These are phyloP conservation scores for Papilio polytes DNA, from an alignment of 1,140 invertebrate species.

Conservation along the genomic window DNA sequence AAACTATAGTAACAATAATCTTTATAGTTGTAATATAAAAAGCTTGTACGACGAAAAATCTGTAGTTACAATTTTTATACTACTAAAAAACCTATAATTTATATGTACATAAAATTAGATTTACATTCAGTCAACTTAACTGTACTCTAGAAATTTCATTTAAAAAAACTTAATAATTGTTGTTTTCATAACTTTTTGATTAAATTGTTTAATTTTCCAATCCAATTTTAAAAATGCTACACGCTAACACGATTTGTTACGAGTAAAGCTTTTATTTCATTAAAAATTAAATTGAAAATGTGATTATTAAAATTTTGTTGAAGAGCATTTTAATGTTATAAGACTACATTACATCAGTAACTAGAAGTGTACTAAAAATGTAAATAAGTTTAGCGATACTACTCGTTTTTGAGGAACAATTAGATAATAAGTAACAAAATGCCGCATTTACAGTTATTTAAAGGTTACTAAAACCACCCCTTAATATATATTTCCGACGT, in stretches of 20 bases:
- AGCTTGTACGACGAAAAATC: neutral
- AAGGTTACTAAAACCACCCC: neutral
- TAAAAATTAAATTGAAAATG: conserved; percentile 34
- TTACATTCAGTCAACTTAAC: neutral
- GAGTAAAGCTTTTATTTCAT: neutral
- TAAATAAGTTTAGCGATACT: conserved; percentile 46
- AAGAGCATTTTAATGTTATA: conserved; percentile 8
- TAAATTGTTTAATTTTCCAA: neutral
- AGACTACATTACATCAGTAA: neutral
- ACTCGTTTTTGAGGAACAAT: conserved; percentile 70
- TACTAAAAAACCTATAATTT: neutral
- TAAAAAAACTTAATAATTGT: neutral
- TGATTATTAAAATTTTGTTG: conserved; percentile 39
- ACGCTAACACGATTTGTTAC: too few species aligned
- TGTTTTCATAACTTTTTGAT: neutral
- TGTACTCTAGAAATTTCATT: neutral
- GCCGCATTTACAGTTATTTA: conserved; percentile 10
- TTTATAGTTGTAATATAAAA: conserved; percentile 3
- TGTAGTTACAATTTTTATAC: conserved; percentile 3
- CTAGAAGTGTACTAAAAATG: neutral
- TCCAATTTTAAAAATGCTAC: too few species aligned
- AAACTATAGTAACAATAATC: neutral
- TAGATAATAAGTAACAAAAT: conserved; percentile 49
- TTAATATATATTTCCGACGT: too few species aligned
- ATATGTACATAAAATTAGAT: neutral